Percentiles rank a stretch among this genome's conserved stretches.
Conservation (phyloP, 2,113 vertebrate species). For the Delphinapterus leucas region DNA sequence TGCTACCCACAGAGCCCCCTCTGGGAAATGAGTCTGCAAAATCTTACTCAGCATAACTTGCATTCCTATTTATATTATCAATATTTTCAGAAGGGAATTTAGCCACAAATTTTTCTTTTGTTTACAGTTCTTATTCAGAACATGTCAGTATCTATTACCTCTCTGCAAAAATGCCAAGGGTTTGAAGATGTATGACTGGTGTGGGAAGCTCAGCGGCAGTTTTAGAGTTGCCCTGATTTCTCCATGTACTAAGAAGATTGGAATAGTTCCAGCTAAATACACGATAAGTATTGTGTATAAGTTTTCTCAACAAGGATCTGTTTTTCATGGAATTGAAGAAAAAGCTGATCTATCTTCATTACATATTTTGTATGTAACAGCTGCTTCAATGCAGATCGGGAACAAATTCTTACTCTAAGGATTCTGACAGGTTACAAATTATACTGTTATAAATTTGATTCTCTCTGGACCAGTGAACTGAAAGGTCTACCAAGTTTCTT, state of each 20-base stretch:
- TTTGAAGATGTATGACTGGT: not conserved
- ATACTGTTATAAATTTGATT: not conserved
- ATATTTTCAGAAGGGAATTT: not conserved
- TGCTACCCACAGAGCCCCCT: not conserved
- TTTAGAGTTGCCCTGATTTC: not conserved
- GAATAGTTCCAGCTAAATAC: slow-evolving; percentile 18
- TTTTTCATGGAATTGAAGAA: not conserved
- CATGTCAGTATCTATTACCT: not conserved
- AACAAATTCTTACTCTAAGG: slow-evolving; percentile 49
- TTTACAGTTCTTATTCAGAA: slow-evolving; percentile 28
- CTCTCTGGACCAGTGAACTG: not conserved
- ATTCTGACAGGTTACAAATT: slow-evolving; percentile 13
- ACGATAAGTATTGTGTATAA: not conserved
- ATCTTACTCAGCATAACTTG: not conserved
- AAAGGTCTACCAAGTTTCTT: not conserved
- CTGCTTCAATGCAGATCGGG: not conserved
- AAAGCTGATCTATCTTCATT: not conserved
- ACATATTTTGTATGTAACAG: slow-evolving; percentile 27
- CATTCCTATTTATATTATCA: not conserved
- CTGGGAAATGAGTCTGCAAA: not conserved
- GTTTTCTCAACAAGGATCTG: slow-evolving; percentile 31
- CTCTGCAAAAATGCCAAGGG: slow-evolving; percentile 13
- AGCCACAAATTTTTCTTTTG: slow-evolving; percentile 29
- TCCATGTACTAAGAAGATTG: slow-evolving; percentile 33
- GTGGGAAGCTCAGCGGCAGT: not conserved